These are phyloP conservation scores for Stratiomys singularior DNA, from an alignment of 2,888 invertebrate genomes.

Conservation along the genomic window DNA sequence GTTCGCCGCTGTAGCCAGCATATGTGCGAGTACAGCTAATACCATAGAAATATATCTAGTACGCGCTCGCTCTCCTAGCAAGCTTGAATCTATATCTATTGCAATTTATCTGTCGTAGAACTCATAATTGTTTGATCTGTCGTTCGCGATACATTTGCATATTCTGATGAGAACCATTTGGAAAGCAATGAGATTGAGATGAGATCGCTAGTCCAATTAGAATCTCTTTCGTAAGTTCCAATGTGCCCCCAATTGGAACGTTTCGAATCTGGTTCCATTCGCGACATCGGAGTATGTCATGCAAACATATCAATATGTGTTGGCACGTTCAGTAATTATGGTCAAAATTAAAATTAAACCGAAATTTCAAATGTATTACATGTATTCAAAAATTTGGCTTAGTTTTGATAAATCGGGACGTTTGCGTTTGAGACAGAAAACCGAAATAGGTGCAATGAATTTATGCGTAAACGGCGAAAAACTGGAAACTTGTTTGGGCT, in stretches of 20 bases:
- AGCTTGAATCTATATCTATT: not conserved
- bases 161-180: not conserved
- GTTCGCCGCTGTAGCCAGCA: not conserved
- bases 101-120: not conserved
- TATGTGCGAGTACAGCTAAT: not conserved
- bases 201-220: not conserved
- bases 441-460: too few relatives aligned
- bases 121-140: not conserved
- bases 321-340: too few relatives aligned
- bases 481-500: too few relatives aligned
- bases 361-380: too few relatives aligned
- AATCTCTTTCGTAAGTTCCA: not conserved
- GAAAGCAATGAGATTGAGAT: not conserved
- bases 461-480: too few relatives aligned
- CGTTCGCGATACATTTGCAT: not conserved
- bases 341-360: too few relatives aligned
- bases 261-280: not conserved
- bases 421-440: too few relatives aligned
- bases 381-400: too few relatives aligned
- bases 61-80: not conserved
- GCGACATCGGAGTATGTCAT: not conserved
- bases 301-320: too few relatives aligned
- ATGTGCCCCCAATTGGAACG: not conserved
- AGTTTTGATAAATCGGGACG: too few relatives aligned
- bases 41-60: not conserved